Conservation (phyloP, 1,140 invertebrate genomes). For the Ephestia elutella region DNA sequence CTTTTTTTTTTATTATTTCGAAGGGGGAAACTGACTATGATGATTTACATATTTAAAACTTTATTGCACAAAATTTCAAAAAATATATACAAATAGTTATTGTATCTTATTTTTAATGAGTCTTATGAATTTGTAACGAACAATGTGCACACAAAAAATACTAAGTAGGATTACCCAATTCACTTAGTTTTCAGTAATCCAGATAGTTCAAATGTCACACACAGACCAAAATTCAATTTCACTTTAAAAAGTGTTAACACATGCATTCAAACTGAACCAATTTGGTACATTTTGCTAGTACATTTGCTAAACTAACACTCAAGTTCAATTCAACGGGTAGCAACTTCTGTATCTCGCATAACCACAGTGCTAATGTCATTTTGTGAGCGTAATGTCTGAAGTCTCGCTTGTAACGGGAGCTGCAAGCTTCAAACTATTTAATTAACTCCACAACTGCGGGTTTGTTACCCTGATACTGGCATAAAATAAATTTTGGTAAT, state of each 20-base stretch:
- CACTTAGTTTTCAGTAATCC: too few species aligned
- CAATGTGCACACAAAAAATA: too few species aligned
- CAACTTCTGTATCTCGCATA: constrained; percentile 3
- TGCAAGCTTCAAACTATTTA: constrained; percentile 5
- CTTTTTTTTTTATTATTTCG: too few species aligned
- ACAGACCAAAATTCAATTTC: background rate
- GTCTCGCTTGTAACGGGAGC: constrained; percentile 3
- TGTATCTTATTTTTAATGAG: too few species aligned
- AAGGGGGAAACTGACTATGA: too few species aligned
- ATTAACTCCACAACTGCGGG: background rate
- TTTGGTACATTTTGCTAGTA: background rate
- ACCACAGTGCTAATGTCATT: constrained; percentile 4
- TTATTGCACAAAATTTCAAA: too few species aligned
- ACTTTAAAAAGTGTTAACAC: background rate
- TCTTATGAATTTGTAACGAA: too few species aligned
- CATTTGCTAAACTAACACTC: constrained; percentile 2
- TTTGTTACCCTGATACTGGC: background rate
- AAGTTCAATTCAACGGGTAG: background rate
- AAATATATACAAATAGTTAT: too few species aligned
- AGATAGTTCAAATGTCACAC: too few species aligned
- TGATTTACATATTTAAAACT: too few species aligned
- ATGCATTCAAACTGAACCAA: background rate
- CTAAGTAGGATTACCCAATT: too few species aligned
- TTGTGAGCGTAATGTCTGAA: background rate
- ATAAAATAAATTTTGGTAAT: too few species aligned